Base-by-base conservation (phyloP, 2,797 vertebrate genomes). In the Microhierax caerulescens region DNA sequence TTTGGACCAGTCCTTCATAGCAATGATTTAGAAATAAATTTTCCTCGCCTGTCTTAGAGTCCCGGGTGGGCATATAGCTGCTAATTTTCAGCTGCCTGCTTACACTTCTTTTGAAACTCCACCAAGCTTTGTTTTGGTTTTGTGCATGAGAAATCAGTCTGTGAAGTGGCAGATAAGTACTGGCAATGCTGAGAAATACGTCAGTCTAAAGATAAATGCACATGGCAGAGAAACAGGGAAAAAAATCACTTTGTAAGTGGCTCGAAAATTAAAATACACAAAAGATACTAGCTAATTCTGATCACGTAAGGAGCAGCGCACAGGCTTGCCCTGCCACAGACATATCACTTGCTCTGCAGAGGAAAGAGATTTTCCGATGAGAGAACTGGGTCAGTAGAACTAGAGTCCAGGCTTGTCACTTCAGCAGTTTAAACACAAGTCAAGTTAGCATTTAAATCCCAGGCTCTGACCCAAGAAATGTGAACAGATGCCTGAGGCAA, bases 321-420 rank as follows among this genome's bases (percentile, higher is more conserved):
- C 48, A 67, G 78, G 43, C 48, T 79, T 48, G 50, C 48, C 32
- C 64, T 72, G 56, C 11, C 3, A 0, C 85, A 85, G 60, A 61
- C 9, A 4, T 3, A 50, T 41, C 6, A 2, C 48, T 90, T 1
- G 0, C 60, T 90, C 79, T 77, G 56, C 51, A 72, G 34, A 68
- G 32, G 63, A 85, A 32, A 3, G 23, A 79, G n/a, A 57, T 81
- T 37, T 79, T 59, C 90, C 3, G 5, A 27, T 60, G 51, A 53
- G 90, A 93, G 37, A 95, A 94, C 34, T 91, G 48, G 90, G 88
- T 94, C 92, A 95, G 85, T 85, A 53, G 92, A 80, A 80, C 82
- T 83, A 69, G 34, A 90, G 51, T 56, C 53, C 61, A 72, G 36
- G n/a, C 68, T 85, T 85, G 56, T 68, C 81, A 88, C 63, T 83